Evolutionary conservation across 1,140 invertebrate species (phyloP).

Genomic region (Zaprionus gabonicus): DNA sequence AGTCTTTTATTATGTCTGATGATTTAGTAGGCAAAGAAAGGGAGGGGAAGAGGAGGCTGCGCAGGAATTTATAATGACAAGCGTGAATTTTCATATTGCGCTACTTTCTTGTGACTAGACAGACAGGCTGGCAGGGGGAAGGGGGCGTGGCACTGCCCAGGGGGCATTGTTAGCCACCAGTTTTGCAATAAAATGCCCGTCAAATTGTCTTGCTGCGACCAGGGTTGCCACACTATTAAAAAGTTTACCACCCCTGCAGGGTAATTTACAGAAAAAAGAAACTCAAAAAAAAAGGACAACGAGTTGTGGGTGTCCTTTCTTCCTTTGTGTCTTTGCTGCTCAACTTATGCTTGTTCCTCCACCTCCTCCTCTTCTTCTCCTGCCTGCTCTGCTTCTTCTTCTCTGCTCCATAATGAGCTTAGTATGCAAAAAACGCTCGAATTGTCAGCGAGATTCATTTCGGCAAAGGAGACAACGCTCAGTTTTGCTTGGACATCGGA

Average conservation of each 20-base stretch:
- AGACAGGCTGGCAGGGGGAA: not conserved
- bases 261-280: conserved; percentile 22
- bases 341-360: conserved; percentile 13
- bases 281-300: conserved; percentile 33
- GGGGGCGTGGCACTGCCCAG: conserved; percentile 52
- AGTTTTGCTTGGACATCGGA: not conserved
- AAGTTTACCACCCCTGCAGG: conserved; percentile 56
- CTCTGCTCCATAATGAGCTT: conserved; percentile 70
- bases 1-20: conserved; percentile 38
- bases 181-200: conserved; percentile 74
- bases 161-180: conserved; percentile 69
- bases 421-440: conserved; percentile 74
- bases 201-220: conserved; percentile 54
- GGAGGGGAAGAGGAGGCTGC: not conserved
- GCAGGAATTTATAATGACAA: conserved; percentile 75
- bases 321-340: conserved; percentile 40
- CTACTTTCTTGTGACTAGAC: conserved; percentile 35
- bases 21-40: not conserved
- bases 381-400: not conserved
- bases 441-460: conserved; percentile 76
- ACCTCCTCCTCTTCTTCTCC: not conserved
- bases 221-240: conserved; percentile 64
- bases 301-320: conserved; percentile 32
- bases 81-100: conserved; percentile 76
- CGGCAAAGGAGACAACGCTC: conserved; percentile 37